Percentiles rank a stretch among this genome's conserved stretches.
These are phyloP conservation scores for Limenitis camilla DNA, from an alignment of 2,888 invertebrate genomes.

Conservation along the genomic window DNA sequence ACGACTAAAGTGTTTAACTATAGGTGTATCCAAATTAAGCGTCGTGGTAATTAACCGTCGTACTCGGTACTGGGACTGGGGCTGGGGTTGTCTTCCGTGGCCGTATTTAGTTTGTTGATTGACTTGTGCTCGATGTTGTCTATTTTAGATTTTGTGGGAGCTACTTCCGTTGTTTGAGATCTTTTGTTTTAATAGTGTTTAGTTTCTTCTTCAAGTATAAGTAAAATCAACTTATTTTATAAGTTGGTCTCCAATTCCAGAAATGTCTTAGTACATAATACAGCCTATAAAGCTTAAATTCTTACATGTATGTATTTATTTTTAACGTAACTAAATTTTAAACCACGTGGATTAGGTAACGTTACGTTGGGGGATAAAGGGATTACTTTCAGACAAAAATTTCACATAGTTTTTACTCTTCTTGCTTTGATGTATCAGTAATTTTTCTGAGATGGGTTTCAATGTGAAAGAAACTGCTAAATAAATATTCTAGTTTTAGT, in stretches of 20 bases:
- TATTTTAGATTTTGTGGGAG: constrained; percentile 9
- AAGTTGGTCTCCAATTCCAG: neutral
- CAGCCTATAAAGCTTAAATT: no score
- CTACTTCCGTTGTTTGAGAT: neutral
- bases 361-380: no score
- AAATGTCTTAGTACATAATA: no score
- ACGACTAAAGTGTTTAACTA: constrained; percentile 11
- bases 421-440: no score
- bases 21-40: constrained; percentile 16
- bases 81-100: constrained; percentile 15
- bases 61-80: neutral
- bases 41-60: constrained; percentile 12
- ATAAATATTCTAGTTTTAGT: no score
- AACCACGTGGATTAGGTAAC: no score
- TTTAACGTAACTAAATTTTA: no score
- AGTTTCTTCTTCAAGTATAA: neutral
- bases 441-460: no score
- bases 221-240: neutral
- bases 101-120: constrained; percentile 9
- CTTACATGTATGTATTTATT: no score
- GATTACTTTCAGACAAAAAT: no score
- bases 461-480: no score
- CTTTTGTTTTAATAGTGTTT: neutral
- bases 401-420: no score
- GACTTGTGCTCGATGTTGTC: constrained; percentile 5